Evolutionary conservation across 1,140 invertebrate genomes (phyloP).

Genomic region (Danaus melanippus): DNA sequence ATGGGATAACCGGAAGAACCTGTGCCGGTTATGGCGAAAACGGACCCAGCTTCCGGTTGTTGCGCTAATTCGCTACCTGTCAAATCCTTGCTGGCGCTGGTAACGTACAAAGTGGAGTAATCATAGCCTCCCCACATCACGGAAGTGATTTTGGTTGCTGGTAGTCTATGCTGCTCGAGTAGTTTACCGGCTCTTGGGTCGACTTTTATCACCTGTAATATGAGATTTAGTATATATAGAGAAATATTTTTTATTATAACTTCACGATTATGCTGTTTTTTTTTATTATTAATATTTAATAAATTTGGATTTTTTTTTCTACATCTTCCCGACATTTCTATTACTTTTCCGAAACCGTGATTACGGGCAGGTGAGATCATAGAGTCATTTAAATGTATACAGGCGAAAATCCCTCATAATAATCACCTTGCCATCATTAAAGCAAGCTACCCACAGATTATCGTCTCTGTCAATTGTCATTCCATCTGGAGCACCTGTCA

Average conservation of each 20-base stretch:
- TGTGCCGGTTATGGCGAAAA: constrained; percentile 57
- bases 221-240: constrained; percentile 9
- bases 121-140: constrained; percentile 86
- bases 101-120: constrained; percentile 84
- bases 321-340: too few species aligned
- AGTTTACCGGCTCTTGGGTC: constrained; percentile 61
- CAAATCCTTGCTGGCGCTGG: constrained; percentile 72
- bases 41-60: constrained; percentile 56
- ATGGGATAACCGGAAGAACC: constrained; percentile 47
- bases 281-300: too few species aligned
- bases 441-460: constrained; percentile 81
- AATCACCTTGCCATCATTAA: constrained; percentile 31
- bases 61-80: constrained; percentile 30
- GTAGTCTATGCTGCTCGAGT: constrained; percentile 72
- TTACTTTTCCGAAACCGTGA: too few species aligned
- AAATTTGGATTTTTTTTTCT: too few species aligned
- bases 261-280: too few species aligned
- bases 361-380: too few species aligned
- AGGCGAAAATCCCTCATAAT: too few species aligned
- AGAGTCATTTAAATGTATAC: too few species aligned
- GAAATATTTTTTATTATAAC: background rate
- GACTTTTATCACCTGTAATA: constrained; percentile 64
- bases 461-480: constrained; percentile 84
- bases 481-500: constrained; percentile 77
- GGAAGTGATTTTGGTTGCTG: constrained; percentile 82